Evolutionary conservation across 1,140 invertebrate genomes (phyloP), one percentile per base, ranked within the genome.

Genomic region (Drosophila burlai): DNA sequence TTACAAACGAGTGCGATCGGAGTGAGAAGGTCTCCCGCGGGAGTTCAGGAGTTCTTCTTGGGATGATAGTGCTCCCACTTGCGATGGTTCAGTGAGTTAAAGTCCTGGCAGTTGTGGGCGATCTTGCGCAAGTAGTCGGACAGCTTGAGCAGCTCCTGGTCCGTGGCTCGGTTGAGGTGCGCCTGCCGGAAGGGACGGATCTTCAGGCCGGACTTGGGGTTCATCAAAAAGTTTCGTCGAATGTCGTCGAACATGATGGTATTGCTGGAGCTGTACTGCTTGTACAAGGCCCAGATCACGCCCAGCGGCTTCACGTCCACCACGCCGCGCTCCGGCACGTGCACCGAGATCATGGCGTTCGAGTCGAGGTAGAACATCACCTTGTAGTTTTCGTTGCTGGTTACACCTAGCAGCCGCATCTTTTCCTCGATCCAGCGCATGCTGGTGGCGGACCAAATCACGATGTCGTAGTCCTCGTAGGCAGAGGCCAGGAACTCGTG

Each of bases 341-440:
- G 96, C 5, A 99, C 97, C 40, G 97, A 97, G 49, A 99, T 99
- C 98, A 99, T 99, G 1, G 98, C 98, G 52, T 96, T 93, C 67
- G 96, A 97, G 92, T 99, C 98, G 43, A 99, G 93, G 93, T 98
- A 97, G 93, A 99, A 99, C 77, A 97, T 95, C 73, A 99, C 97
- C 94, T 98, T 99, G 91, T 99, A 99, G 68, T 96, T 95, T 7
- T 96, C 94, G 94, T 99, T 96, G 31, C 93, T 95, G 1, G 95
- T 94, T 0, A 99, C 98, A 1, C 98, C 98, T 0, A 99, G 94
- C 26, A 99, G 93, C 61, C 97, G 96, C 98, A 99, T 99, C 93
- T 99, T 99, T 81, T 98, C 97, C 84, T 99, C 97, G 54, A 99
- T 99, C 98, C 98, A 99, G 83, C 98, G 98, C 98, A 99, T 99